Evolutionary conservation across 2,888 invertebrate species (phyloP).

Genomic region (Synergus itoensis): DNA sequence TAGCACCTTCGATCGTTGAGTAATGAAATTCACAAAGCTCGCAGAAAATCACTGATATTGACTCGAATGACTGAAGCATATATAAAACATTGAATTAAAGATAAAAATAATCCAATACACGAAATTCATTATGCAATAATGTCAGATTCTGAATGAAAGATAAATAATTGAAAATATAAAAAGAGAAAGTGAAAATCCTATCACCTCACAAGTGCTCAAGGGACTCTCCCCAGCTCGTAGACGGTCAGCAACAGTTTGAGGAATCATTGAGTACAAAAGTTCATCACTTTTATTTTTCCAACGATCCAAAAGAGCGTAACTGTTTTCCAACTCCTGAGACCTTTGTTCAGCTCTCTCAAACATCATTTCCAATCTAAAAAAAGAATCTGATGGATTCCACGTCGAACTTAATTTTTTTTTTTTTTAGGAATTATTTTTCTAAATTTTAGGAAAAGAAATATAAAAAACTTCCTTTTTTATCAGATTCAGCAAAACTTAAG

Average conservation of each 20-base stretch:
- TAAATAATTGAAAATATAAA: not conserved
- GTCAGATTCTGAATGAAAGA: slow-evolving; percentile 53
- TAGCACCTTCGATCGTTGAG: slow-evolving; percentile 81
- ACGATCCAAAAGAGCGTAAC: slow-evolving; percentile 87
- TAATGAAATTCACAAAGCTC: slow-evolving; percentile 84
- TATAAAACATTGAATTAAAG: slow-evolving; percentile 44
- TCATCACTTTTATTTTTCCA: slow-evolving; percentile 94
- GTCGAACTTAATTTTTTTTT: not conserved
- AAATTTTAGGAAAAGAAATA: too few species aligned
- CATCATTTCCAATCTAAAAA: slow-evolving; percentile 85
- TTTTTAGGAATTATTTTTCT: too few species aligned
- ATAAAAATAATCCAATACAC: not conserved
- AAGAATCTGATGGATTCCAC: not conserved
- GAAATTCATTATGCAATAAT: slow-evolving; percentile 63
- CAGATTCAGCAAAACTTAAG: too few species aligned
- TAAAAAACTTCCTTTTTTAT: too few species aligned
- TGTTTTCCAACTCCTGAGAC: slow-evolving; percentile 88
- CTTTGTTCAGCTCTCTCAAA: slow-evolving; percentile 91
- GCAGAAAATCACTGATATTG: slow-evolving; percentile 89
- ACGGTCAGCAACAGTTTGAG: slow-evolving; percentile 89
- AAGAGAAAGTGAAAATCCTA: not conserved
- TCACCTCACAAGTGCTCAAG: slow-evolving; percentile 88
- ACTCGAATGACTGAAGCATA: slow-evolving; percentile 84
- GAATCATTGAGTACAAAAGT: slow-evolving; percentile 95
- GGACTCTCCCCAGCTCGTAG: slow-evolving; percentile 88